Conservation (phyloP, 2,888 invertebrate species). For the Rhyacophila evoluta region DNA sequence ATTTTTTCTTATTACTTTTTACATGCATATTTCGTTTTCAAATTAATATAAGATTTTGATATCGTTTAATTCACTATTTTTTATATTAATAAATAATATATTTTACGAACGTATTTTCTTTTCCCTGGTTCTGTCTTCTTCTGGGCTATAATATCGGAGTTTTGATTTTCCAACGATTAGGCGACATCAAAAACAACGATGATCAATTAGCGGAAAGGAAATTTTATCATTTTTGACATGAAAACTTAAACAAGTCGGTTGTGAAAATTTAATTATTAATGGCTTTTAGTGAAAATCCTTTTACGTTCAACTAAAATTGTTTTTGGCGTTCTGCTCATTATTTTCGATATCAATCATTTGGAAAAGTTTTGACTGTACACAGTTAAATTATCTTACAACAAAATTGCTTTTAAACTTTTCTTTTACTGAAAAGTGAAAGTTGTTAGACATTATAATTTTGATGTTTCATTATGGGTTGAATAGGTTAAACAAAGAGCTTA, state of each 20-base stretch:
- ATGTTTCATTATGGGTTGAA: not conserved
- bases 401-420: constrained; percentile 10
- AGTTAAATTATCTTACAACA: constrained; percentile 19
- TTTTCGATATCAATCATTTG: constrained; percentile 14
- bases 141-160: not conserved
- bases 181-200: not conserved
- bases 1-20: no score
- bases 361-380: not conserved
- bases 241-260: constrained; percentile 41
- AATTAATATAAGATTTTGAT: no score
- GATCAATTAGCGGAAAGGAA: constrained; percentile 2
- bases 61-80: no score
- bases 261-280: constrained; percentile 45
- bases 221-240: constrained; percentile 18
- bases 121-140: no score
- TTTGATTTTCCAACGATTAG: not conserved
- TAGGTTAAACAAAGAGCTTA: no score
- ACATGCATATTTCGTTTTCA: no score
- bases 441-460: not conserved
- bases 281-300: constrained; percentile 23
- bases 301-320: not conserved
- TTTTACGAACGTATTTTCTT: no score
- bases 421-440: not conserved
- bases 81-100: no score
- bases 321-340: constrained; percentile 15